phyloP scores from a whole-genome alignment of 2,888 invertebrate species.

The Xestia sexstrigata region DNA sequence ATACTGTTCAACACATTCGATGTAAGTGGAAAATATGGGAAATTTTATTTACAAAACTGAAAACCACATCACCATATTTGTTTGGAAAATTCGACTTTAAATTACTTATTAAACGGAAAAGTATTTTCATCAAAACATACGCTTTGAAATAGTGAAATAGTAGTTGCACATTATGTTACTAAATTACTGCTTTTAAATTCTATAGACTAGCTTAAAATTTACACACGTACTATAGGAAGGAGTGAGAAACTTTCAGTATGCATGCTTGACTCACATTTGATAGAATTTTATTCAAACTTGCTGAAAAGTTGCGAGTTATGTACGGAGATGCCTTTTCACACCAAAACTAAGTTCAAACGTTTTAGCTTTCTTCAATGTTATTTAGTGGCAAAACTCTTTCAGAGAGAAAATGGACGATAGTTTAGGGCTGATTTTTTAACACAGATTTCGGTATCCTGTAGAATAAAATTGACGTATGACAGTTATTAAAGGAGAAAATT shows the following conservation, averaged over 20 bases:
- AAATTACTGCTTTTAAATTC: conserved; percentile 36
- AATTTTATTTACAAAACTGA: background rate
- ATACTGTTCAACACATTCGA: conserved; percentile 10
- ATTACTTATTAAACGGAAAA: too few relatives aligned
- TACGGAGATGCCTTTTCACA: conserved; percentile 50
- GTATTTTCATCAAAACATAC: conserved; percentile 15
- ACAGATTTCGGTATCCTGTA: background rate
- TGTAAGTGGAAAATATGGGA: background rate
- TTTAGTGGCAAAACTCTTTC: conserved; percentile 36
- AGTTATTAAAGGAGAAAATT: background rate
- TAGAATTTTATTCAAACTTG: conserved; percentile 59
- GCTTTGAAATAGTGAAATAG: conserved; percentile 1
- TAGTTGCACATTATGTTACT: background rate
- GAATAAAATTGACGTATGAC: background rate
- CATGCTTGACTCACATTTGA: conserved; percentile 59
- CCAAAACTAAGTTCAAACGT: conserved; percentile 50
- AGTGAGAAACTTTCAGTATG: conserved; percentile 44
- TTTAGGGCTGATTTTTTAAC: background rate
- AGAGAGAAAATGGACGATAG: background rate
- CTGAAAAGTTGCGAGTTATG: conserved; percentile 47
- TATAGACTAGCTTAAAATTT: conserved; percentile 27
- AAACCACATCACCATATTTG: background rate
- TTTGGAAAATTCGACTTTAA: background rate
- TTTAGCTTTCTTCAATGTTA: conserved; percentile 43
- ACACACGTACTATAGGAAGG: conserved; percentile 27